Base-by-base conservation (phyloP, 2,888 invertebrate genomes). In the Pseudeuparius sepicola region DNA sequence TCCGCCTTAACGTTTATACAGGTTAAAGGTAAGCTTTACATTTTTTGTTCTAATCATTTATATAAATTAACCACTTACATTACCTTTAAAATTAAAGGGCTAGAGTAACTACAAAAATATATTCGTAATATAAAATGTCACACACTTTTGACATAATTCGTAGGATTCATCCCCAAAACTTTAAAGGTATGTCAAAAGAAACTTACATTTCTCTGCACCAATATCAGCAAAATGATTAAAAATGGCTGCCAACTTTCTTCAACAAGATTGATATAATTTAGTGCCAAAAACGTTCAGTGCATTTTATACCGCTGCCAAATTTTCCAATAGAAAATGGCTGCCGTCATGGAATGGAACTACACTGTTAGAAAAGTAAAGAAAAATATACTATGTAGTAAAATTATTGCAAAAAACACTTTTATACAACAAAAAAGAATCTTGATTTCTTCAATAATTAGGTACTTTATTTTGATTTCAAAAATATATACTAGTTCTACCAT, bases 1-100 rank as follows among this genome's bases (percentile, higher is more conserved):
- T 61, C 52, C 59, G 59, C 7, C 57, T 52, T 57, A 57, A 59
- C 54, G 56, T 59, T 58, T 58, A 57, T 59, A 58, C 56, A 59
- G 51, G 51, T 37, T 54, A 51, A 54, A 51, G 52, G 47, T 55
- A 59, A 59, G 58, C 59, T 58, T 60, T 57, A 58, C 57, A 58
- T 54, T 54, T 55, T 51, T 37, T 52, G 49, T 51, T 37, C 57
- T 57, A 58, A 50, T 57, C 54, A 54, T 49, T 54, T 52, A 46
- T 34, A 14, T 18, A 14, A 14, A 23, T 39, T 48, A 37, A 42
- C 45, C 41, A 41, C 42, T 31, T 34, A 36, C 43, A 36, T n/a
- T 33, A 16, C 24, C 32, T 37, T 47, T 45, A 50, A 49, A 51
- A 51, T 47, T 52, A 48, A 49, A 46, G 45, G 44, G 43, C 44